Conservation (phyloP, 2,888 invertebrate species). For the Actias luna region DNA sequence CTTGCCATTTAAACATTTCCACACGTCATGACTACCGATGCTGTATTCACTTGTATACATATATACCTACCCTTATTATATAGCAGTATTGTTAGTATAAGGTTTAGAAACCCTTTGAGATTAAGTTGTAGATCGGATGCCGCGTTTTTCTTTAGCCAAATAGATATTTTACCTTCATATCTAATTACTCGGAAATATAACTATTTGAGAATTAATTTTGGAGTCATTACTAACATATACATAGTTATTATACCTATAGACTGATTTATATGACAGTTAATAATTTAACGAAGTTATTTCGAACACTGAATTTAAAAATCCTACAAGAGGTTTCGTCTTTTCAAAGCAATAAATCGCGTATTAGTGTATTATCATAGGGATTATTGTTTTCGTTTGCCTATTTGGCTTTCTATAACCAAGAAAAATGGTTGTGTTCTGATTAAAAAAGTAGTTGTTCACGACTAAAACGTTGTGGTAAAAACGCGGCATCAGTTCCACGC, state of each 20-base stretch:
- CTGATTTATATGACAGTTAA: too few relatives aligned
- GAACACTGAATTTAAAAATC: too few relatives aligned
- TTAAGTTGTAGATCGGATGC: conserved; percentile 40
- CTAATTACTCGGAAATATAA: too few relatives aligned
- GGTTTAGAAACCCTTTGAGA: conserved; percentile 71
- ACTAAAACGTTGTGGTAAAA: background rate
- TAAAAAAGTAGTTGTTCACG: too few relatives aligned
- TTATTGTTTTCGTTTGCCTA: background rate
- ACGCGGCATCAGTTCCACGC: conserved; percentile 16
- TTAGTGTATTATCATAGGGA: background rate
- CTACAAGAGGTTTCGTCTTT: background rate
- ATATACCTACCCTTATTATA: conserved; percentile 52
- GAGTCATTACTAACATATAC: too few relatives aligned
- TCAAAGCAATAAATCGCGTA: background rate
- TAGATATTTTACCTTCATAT: background rate
- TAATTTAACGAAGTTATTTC: too few relatives aligned
- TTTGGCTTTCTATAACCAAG: too few relatives aligned
- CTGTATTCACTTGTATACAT: conserved; percentile 72
- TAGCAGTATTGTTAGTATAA: conserved; percentile 78
- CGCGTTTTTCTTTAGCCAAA: conserved; percentile 21
- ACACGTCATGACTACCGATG: conserved; percentile 62
- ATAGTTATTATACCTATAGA: too few relatives aligned
- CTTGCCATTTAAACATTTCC: conserved; percentile 32
- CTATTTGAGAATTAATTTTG: too few relatives aligned
- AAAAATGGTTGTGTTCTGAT: too few relatives aligned